Conservation (phyloP, 2,113 vertebrate genomes). For the Trochalopteron elliotii region DNA sequence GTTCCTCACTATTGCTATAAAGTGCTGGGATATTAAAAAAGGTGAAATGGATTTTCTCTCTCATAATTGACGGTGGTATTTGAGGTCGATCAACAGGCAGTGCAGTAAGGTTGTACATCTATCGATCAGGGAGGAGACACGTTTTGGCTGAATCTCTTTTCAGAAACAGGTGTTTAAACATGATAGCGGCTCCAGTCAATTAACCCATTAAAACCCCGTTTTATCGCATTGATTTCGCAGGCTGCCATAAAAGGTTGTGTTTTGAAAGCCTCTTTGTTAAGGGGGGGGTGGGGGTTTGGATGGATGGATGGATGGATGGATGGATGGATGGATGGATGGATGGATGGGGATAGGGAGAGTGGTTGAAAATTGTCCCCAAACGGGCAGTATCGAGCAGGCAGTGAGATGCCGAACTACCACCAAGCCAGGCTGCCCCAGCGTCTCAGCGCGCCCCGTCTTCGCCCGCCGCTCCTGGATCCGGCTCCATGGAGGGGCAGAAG, state of each 20-base stretch:
- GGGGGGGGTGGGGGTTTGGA: neutral
- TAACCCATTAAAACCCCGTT: slow-evolving; percentile 76
- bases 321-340: neutral
- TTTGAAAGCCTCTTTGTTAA: slow-evolving; percentile 56
- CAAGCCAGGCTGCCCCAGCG: neutral
- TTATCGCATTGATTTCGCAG: slow-evolving; percentile 67
- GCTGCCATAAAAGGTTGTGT: neutral
- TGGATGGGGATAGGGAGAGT: neutral
- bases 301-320: neutral
- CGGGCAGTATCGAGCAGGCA: neutral
- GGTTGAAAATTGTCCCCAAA: neutral
- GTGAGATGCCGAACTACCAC: neutral
- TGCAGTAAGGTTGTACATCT: slow-evolving; percentile 16
- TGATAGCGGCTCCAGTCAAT: slow-evolving; percentile 75
- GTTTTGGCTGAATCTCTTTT: slow-evolving; percentile 41
- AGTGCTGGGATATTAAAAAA: slow-evolving; percentile 1
- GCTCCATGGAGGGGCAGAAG: neutral
- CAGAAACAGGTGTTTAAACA: slow-evolving; percentile 77
- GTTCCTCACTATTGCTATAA: neutral
- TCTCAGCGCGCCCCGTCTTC: neutral
- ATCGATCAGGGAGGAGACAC: slow-evolving; percentile 53
- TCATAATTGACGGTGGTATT: neutral
- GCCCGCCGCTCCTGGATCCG: neutral
- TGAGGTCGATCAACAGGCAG: slow-evolving; percentile 56
- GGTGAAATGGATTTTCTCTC: slow-evolving; percentile 31